A percentile compares a stretch with the other conserved stretches of the same genome.
These are phyloP conservation scores for Drosophila paucipuncta DNA, from an alignment of 2,888 invertebrate species.

Conservation along the genomic window DNA sequence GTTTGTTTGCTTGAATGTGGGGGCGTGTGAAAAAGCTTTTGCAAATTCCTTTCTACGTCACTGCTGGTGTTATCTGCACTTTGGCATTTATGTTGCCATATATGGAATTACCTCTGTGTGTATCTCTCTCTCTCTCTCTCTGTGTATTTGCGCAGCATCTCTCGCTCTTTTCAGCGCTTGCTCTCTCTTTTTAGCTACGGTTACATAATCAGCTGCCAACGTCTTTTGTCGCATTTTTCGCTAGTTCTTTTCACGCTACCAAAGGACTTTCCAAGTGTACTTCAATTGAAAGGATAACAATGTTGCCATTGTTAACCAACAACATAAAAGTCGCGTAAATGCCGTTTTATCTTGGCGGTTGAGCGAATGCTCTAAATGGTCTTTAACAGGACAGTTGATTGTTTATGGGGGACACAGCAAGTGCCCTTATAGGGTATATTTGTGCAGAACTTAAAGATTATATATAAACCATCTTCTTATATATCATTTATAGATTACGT, in stretches of 20 bases:
- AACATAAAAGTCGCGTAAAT: slow-evolving; percentile 34
- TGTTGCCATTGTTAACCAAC: slow-evolving; percentile 56
- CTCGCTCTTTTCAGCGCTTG: slow-evolving; percentile 22
- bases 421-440: background rate
- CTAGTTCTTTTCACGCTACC: slow-evolving; percentile 47
- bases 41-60: slow-evolving; percentile 61
- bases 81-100: slow-evolving; percentile 66
- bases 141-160: slow-evolving; percentile 41
- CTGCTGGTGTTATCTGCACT: slow-evolving; percentile 51
- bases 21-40: slow-evolving; percentile 48
- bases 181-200: slow-evolving; percentile 56
- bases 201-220: slow-evolving; percentile 68
- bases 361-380: slow-evolving; percentile 20
- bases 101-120: background rate
- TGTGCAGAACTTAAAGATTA: background rate
- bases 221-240: slow-evolving; percentile 17
- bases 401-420: background rate
- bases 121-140: slow-evolving; percentile 1
- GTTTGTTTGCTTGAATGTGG: background rate
- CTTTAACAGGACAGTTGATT: background rate
- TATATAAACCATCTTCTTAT: background rate
- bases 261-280: slow-evolving; percentile 46
- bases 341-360: slow-evolving; percentile 22
- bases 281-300: slow-evolving; percentile 69
- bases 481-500: background rate